Base-by-base conservation (phyloP, 2,113 vertebrate species). In the Maccullochella peelii region DNA sequence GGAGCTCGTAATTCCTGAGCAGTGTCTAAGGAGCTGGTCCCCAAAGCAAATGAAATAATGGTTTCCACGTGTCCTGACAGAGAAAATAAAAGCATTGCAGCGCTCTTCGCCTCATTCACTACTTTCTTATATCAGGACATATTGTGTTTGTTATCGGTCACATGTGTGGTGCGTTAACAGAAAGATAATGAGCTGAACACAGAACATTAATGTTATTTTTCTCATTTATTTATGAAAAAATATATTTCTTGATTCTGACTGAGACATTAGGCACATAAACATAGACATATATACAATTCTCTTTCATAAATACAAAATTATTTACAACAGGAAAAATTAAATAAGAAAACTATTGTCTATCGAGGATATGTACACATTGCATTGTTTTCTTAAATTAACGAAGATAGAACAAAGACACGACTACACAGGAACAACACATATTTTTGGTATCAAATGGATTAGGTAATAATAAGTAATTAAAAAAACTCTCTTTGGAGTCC, bases 221-320 rank as follows among this genome's bases (percentile, higher is more conserved):
- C 58, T 72, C 70, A 87, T 95, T 95, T 96, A 94, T 95, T 95
- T 95, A 93, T 90, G 91, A 94, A 95, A 95, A 95, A 95, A 96
- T 94, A 95, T 93, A 95, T 86, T 92, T 92, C 88, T 83, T 88
- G 87, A 93, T 91, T 94, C 86, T 82, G 85, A 87, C 77, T 36
- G 79, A 86, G 82, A 94, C 84, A 83, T 84, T 77, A 86, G 58
- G 83, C 69, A 89, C 82, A 91, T 86, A 42, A 89, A 94, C 91
- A 89, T 88, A 92, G 70, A 94, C 82, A 93, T 94, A 94, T 95
- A 89, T 92, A 95, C 95, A 95, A 93, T 95, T 94, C 84, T 95
- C 92, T 94, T 92, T 86, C 79, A 95, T 95, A 96, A 95, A 95
- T 96, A 96, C 92, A 94, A 47, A 79, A 85, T 84, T 94, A 95